Conservation (phyloP, 1,140 invertebrate species). For the Drosophila kurseongensis region DNA sequence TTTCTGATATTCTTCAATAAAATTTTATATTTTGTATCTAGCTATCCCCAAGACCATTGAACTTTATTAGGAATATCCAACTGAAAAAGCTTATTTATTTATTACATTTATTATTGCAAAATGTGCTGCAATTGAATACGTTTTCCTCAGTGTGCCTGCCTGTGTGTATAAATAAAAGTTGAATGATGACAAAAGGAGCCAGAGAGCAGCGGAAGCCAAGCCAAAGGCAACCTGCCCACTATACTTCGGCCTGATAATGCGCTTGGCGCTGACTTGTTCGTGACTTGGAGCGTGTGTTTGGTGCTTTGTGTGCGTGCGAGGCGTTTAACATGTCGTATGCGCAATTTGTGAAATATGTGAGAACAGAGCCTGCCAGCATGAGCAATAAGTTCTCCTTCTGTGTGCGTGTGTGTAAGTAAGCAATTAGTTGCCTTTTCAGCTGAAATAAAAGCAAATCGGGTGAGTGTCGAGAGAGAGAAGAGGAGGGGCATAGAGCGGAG, state of each 20-base stretch:
- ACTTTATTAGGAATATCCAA: too few species aligned
- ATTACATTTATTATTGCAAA: too few species aligned
- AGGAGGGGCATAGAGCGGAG: constrained; percentile 3
- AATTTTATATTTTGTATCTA: too few species aligned
- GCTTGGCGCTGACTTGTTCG: constrained; percentile 51
- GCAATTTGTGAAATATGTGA: constrained; percentile 82
- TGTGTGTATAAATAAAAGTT: constrained; percentile 76
- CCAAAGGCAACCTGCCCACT: constrained; percentile 45
- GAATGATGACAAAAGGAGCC: constrained; percentile 72
- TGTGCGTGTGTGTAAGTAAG: constrained; percentile 61
- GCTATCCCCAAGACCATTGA: too few species aligned
- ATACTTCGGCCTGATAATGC: constrained; percentile 73
- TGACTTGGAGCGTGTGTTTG: constrained; percentile 44
- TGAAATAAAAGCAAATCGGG: constrained; percentile 77
- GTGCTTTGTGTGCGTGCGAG: constrained; percentile 44
- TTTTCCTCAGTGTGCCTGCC: constrained; percentile 16
- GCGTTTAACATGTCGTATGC: constrained; percentile 81
- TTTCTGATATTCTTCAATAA: too few species aligned
- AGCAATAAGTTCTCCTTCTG: constrained; percentile 61
- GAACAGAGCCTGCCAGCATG: constrained; percentile 62
- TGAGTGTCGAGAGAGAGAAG: not conserved
- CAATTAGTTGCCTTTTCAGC: constrained; percentile 83
- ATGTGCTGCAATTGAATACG: too few species aligned
- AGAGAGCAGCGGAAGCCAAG: constrained; percentile 5
- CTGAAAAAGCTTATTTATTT: too few species aligned